Evolutionary conservation across 2,797 vertebrate species (phyloP), one percentile per base, ranked within the genome.

Genomic region (Choloepus didactylus): DNA sequence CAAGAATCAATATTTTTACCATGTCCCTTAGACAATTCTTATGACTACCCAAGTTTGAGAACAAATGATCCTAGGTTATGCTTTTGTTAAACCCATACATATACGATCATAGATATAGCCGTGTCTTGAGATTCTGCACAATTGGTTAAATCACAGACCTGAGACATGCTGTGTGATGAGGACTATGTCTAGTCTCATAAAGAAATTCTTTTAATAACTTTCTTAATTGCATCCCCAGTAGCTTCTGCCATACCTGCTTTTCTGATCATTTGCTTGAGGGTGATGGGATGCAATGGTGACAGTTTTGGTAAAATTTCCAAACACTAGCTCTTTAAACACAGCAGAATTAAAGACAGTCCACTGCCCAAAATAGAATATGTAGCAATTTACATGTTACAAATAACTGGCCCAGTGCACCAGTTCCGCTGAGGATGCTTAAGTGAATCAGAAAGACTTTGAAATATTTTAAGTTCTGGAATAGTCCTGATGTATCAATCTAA

Each of bases 311-410:
- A 93, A 69, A 14, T 81, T 80, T 90, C n/a, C 27, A 73, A 69
- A 70, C 23, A 51, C 81, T 79, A 96, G 49, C 93, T 93, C 46
- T 9, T 81, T 87, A 87, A 93, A 90, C 51, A 88, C 89, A 87
- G 11, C 51, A 85, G 69, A 96, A 94, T 77, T 80, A 84, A 85
- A 82, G 62, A 16, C 15, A 69, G 27, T 9, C 2, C 54, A 51
- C 1, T 5, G 23, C 51, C 7, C 21, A 66, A 27, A 46, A 73
- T 62, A 79, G 35, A 94, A 70, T 59, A 6, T 51, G 21, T 16
- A 77, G 19, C 10, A 64, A 70, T 81, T 72, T 77, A 60, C 56
- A 12, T 51, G 44, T 79, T 90, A 54, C 8, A 81, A 89, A 82
- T 90, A 76, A 91, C 35, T 54, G 67, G 5, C 35, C 64, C 62